Conservation (phyloP, 2,797 vertebrate genomes). For the Chloroceryle inda region DNA sequence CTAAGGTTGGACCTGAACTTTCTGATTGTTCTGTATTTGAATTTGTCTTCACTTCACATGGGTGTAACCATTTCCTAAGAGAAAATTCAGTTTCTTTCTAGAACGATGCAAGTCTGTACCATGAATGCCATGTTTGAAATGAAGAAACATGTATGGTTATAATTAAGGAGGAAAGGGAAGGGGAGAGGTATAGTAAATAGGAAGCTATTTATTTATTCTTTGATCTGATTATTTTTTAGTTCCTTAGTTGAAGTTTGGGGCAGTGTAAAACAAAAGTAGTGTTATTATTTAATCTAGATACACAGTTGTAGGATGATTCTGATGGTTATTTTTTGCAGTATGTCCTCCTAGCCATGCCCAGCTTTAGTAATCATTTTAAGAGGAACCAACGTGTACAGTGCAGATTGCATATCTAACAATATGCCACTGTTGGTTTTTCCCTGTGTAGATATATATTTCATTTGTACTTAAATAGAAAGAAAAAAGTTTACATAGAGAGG, state of each 20-base stretch:
- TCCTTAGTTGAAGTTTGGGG: neutral
- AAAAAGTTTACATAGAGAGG: neutral
- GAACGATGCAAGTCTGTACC: neutral
- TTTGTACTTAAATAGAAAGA: neutral
- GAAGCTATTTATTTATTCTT: neutral
- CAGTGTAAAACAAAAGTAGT: neutral
- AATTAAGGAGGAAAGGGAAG: neutral
- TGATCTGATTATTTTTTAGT: neutral
- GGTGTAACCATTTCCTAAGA: neutral
- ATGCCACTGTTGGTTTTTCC: neutral
- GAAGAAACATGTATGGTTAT: neutral
- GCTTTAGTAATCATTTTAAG: neutral
- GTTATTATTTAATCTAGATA: neutral
- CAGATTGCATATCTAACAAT: neutral
- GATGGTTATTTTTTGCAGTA: neutral
- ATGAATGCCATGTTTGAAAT: neutral
- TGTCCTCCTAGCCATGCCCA: neutral
- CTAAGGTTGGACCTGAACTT: neutral
- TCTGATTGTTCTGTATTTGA: neutral
- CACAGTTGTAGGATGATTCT: neutral
- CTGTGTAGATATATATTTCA: neutral
- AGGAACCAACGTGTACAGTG: neutral
- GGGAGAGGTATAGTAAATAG: neutral
- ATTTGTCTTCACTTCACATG: neutral
- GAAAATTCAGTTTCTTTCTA: neutral